phyloP scores from a whole-genome alignment of 2,113 vertebrate species.

The Phylloscopus whistleri region DNA sequence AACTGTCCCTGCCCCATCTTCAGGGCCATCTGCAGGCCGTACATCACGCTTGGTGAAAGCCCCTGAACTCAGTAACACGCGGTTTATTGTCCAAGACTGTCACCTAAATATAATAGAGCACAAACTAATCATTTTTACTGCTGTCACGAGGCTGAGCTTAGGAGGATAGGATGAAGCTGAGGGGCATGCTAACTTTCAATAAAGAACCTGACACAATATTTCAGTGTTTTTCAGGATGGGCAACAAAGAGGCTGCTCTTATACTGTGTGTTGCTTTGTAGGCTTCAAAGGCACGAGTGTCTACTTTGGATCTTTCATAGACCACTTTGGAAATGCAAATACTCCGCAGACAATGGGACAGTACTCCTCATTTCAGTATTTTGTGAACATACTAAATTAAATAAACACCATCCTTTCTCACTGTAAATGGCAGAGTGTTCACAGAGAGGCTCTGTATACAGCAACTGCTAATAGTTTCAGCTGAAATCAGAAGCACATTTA shows the following conservation, averaged over 20 bases:
- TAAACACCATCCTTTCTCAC: neutral
- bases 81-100: slow-evolving; percentile 19
- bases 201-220: neutral
- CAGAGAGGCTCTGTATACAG: neutral
- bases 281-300: neutral
- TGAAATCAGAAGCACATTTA: slow-evolving; percentile 25
- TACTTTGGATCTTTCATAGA: neutral
- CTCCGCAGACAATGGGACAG: neutral
- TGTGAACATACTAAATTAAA: neutral
- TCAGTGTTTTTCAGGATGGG: neutral
- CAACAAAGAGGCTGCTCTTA: neutral
- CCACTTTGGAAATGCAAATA: neutral
- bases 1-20: neutral
- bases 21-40: neutral
- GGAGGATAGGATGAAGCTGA: neutral
- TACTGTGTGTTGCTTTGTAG: neutral
- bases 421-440: neutral
- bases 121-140: slow-evolving; percentile 45
- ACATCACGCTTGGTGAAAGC: neutral
- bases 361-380: neutral
- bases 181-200: neutral
- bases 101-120: slow-evolving; percentile 36
- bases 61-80: slow-evolving; percentile 8
- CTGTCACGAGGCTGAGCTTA: neutral
- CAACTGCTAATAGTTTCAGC: neutral